Percentiles rank a stretch among this genome's conserved stretches.
phyloP scores from a whole-genome alignment of 2,113 vertebrate genomes.

The Sakesphorus luctuosus region DNA sequence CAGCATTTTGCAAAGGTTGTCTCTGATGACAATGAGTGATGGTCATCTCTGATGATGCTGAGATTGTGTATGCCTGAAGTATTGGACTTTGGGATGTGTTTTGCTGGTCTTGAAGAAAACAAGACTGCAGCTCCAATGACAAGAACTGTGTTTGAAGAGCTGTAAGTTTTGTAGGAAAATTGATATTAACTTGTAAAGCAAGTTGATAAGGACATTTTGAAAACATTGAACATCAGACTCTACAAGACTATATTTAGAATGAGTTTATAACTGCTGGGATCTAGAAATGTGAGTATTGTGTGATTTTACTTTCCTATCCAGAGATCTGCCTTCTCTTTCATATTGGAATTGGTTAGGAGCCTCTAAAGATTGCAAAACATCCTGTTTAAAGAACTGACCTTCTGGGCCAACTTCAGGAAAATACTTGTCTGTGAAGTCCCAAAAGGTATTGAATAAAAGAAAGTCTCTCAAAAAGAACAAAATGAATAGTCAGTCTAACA shows the following conservation, averaged over 20 bases:
- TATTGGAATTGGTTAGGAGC: background rate
- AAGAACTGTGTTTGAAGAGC: background rate
- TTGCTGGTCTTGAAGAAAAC: background rate
- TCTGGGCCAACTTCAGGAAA: background rate
- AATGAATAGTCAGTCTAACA: background rate
- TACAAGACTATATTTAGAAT: background rate
- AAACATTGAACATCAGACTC: background rate
- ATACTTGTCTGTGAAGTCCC: background rate
- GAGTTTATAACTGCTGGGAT: background rate
- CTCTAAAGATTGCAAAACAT: background rate
- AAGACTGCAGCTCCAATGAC: background rate
- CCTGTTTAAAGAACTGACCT: background rate
- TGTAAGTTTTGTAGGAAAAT: background rate
- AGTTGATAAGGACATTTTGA: background rate
- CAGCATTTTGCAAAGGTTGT: background rate
- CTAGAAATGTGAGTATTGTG: background rate
- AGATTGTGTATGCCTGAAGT: background rate
- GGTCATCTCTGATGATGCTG: background rate
- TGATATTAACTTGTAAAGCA: background rate
- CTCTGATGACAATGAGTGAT: background rate
- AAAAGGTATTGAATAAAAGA: background rate
- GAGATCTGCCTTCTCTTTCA: background rate
- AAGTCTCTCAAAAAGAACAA: background rate
- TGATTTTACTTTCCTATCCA: background rate
- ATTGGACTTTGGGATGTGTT: background rate